Conservation (phyloP, 2,113 vertebrate genomes). For the Grantiella picta region DNA sequence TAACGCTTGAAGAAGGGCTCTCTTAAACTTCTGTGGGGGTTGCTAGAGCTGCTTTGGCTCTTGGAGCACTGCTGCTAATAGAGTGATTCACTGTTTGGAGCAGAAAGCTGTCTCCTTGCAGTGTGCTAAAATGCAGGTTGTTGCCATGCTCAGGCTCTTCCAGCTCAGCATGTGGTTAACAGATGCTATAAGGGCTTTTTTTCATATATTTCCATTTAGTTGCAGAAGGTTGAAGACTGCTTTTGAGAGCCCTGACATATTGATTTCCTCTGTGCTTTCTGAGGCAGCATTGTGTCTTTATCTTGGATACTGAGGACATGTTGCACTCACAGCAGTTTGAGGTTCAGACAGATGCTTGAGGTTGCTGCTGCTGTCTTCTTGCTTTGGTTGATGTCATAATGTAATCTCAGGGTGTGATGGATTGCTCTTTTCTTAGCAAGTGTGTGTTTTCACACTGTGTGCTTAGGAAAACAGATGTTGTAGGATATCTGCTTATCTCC, state of each 20-base stretch:
- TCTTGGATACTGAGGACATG: neutral
- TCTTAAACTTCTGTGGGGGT: neutral
- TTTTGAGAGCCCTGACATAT: neutral
- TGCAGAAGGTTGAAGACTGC: neutral
- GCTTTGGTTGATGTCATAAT: neutral
- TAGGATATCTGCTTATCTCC: neutral
- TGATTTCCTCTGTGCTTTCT: neutral
- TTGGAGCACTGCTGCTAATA: neutral
- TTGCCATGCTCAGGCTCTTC: neutral
- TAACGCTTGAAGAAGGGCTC: neutral
- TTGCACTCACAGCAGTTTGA: neutral
- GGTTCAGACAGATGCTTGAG: neutral
- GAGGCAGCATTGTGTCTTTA: neutral
- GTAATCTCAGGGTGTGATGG: neutral
- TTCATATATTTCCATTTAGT: neutral
- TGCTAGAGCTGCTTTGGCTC: neutral
- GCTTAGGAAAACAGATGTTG: neutral
- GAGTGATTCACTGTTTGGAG: neutral
- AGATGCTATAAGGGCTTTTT: neutral
- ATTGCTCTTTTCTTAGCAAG: neutral
- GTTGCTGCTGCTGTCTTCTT: neutral
- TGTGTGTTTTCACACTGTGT: neutral
- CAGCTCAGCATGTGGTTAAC: neutral
- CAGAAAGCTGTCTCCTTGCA: neutral
- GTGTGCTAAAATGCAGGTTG: neutral